Conservation (phyloP, 2,888 invertebrate species). For the Megaustenia siamemsis region DNA sequence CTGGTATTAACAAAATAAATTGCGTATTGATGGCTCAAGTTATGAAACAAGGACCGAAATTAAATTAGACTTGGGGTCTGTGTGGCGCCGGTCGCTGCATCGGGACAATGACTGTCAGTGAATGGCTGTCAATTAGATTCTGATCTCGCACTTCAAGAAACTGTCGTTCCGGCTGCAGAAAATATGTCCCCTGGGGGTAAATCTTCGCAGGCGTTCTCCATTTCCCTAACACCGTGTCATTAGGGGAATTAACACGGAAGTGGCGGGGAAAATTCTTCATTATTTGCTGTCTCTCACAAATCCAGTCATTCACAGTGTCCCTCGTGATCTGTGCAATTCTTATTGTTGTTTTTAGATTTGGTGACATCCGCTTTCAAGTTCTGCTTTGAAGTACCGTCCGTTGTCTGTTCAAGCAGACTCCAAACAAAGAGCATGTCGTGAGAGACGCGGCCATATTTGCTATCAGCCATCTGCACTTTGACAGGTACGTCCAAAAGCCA, state of each 20-base stretch:
- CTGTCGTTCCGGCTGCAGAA: constrained; percentile 22
- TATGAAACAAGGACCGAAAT: constrained; percentile 42
- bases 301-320: constrained; percentile 4
- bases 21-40: constrained; percentile 34
- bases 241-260: constrained; percentile 49
- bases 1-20: constrained; percentile 39
- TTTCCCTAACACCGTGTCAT: constrained; percentile 42
- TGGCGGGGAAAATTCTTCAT: constrained; percentile 44
- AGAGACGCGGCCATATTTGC: neutral
- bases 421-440: neutral
- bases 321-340: constrained; percentile 5
- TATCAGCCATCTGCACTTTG: constrained; percentile 33
- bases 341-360: constrained; percentile 37
- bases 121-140: constrained; percentile 41
- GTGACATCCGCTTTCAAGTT: constrained; percentile 9
- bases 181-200: constrained; percentile 50
- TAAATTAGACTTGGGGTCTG: constrained; percentile 37
- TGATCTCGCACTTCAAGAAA: constrained; percentile 37
- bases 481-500: neutral
- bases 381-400: neutral
- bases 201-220: constrained; percentile 31
- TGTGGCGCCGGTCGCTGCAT: constrained; percentile 22
- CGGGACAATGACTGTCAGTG: constrained; percentile 33
- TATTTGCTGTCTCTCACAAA: constrained; percentile 37
- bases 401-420: neutral